These are phyloP conservation scores for Zaprionus taronus DNA, from an alignment of 1,140 invertebrate genomes.

Conservation along the genomic window DNA sequence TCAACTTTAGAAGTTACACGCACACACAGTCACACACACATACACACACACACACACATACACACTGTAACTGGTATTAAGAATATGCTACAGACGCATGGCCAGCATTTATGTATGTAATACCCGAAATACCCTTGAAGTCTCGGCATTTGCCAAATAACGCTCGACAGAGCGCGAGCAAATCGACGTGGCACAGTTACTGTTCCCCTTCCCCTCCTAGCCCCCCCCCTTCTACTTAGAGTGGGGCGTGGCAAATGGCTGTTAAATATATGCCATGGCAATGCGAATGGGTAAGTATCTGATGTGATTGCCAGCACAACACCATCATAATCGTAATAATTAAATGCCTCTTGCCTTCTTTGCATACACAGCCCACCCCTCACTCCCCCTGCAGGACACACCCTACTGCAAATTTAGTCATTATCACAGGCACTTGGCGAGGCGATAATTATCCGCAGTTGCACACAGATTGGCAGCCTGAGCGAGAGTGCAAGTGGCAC, in stretches of 20 bases:
- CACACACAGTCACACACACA: constrained; percentile 21
- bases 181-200: neutral
- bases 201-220: neutral
- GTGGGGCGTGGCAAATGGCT: constrained; percentile 10
- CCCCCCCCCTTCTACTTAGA: neutral
- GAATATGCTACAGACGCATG: constrained; percentile 65
- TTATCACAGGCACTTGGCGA: constrained; percentile 63
- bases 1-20: constrained; percentile 70
- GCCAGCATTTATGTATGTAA: constrained; percentile 67
- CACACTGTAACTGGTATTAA: constrained; percentile 37
- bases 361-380: neutral
- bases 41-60: neutral
- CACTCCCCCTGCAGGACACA: neutral
- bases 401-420: constrained; percentile 59
- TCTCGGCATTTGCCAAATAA: constrained; percentile 70
- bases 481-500: constrained; percentile 53
- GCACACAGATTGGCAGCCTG: constrained; percentile 53
- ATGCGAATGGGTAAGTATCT: constrained; percentile 16
- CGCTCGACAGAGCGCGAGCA: constrained; percentile 49
- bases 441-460: constrained; percentile 62
- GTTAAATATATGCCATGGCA: constrained; percentile 33
- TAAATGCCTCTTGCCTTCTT: constrained; percentile 62
- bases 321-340: constrained; percentile 65
- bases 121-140: constrained; percentile 71
- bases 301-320: constrained; percentile 25